Conservation (phyloP, 2,888 invertebrate species). For the Panopea generosa region DNA sequence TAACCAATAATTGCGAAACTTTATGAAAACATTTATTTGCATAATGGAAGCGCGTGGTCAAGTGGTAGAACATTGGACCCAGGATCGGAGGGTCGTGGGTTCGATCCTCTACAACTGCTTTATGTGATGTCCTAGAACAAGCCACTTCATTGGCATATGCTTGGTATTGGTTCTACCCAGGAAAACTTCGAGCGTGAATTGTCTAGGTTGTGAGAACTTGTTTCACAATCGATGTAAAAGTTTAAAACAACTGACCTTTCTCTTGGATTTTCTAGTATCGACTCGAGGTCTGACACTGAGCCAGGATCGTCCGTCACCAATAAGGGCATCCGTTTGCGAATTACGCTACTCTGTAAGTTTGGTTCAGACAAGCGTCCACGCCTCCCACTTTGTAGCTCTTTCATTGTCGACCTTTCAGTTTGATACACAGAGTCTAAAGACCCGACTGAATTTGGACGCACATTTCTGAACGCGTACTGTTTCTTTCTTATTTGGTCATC, state of each 20-base stretch:
- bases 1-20: too few species aligned
- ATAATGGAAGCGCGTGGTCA: too few species aligned
- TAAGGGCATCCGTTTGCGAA: constrained; percentile 56
- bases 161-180: too few species aligned
- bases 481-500: constrained; percentile 17
- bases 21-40: neutral
- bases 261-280: constrained; percentile 71
- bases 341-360: constrained; percentile 15
- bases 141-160: too few species aligned
- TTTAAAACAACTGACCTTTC: too few species aligned
- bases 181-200: too few species aligned
- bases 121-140: too few species aligned
- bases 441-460: constrained; percentile 63
- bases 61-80: too few species aligned
- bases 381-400: constrained; percentile 37
- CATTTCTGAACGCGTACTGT: constrained; percentile 26
- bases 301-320: constrained; percentile 68
- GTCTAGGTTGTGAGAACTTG: too few species aligned
- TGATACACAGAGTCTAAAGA: constrained; percentile 57
- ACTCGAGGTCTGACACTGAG: constrained; percentile 72
- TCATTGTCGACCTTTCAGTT: constrained; percentile 63
- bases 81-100: too few species aligned
- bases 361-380: constrained; percentile 55
- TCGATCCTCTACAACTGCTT: too few species aligned
- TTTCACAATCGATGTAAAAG: too few species aligned